Percentiles rank a stretch among this genome's conserved stretches.
Evolutionary conservation across 2,113 vertebrate species (phyloP).

Genomic region (Girardinichthys multiradiatus): DNA sequence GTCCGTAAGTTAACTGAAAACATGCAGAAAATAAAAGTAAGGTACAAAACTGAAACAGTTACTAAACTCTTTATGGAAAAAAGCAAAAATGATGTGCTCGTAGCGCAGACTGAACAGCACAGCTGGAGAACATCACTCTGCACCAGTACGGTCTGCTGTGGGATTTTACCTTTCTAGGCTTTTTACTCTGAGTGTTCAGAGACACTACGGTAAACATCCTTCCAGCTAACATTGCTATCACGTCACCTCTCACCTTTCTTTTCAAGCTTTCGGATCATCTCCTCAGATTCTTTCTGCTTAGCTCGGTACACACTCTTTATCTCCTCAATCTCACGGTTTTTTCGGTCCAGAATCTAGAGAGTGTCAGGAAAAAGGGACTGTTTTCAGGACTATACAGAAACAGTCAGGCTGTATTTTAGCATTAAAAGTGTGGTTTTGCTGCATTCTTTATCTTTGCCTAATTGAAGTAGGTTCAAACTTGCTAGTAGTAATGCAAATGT

Average conservation of each 20-base stretch:
- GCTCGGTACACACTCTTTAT: constrained; percentile 84
- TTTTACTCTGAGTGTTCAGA: constrained; percentile 66
- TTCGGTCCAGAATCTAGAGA: constrained; percentile 91
- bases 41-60: constrained; percentile 6
- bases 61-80: background rate
- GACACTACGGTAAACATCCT: constrained; percentile 69
- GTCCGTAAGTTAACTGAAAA: constrained; percentile 27
- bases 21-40: background rate
- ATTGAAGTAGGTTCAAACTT: background rate
- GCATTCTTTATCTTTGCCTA: background rate
- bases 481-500: background rate
- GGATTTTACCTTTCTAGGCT: constrained; percentile 41
- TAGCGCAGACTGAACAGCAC: constrained; percentile 48
- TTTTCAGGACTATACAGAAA: background rate
- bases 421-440: background rate
- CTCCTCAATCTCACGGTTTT: constrained; percentile 92
- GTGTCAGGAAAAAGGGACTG: constrained; percentile 2
- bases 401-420: background rate
- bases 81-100: constrained; percentile 22
- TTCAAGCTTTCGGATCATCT: constrained; percentile 87
- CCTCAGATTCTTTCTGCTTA: constrained; percentile 89
- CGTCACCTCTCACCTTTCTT: constrained; percentile 87
- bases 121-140: constrained; percentile 64
- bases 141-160: constrained; percentile 36
- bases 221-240: constrained; percentile 36